Evolutionary conservation across 2,888 invertebrate genomes (phyloP), one percentile per base, ranked within the genome.

Genomic region (Tanypteryx hageni): DNA sequence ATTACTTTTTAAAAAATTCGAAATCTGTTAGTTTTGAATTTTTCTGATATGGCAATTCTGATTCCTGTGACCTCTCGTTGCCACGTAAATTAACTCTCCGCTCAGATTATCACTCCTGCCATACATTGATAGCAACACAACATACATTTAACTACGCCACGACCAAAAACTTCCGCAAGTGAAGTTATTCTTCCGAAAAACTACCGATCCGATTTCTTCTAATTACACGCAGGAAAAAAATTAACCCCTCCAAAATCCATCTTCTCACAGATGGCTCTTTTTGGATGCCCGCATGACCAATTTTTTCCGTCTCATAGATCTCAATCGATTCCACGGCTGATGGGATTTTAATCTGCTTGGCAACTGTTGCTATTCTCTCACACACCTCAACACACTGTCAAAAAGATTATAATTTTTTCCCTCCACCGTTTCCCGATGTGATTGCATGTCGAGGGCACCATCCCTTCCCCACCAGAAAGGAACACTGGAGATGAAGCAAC

Each of bases 311-410:
- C 16, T 31, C 27, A 61, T 86, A 59, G 27, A 58, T 27, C 61
- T 59, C 61, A 61, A 86, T 86, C 61, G 86, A 86, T 86, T 57
- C 0, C 27, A 13, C 27, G 27, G 58, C 61, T 31, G 61, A 86
- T 86, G 61, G 61, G 59, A 61, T 86, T 86, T 31, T 61, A 83
- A 86, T 59, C 22, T 59, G 61, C 86, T 31, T 16, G 82, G 86
- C 86, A 86, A 86, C 86, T 59, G 86, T 86, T 85, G 85, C 85
- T n/a, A 85, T 44, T 61, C 61, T 59, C 31, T 86, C 59, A 86
- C 27, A 86, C 86, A 14, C 27, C 5, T 11, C 18, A 14, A 82
- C 82, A 64, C 18, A 64, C 16, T 64, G 64, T 64, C 64, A 64
- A 64, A 14, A 68, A 82, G 82, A 82, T 82, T 31, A 82, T 82